Conservation (phyloP, 2,888 invertebrate genomes). For the Parascotia fuliginaria region DNA sequence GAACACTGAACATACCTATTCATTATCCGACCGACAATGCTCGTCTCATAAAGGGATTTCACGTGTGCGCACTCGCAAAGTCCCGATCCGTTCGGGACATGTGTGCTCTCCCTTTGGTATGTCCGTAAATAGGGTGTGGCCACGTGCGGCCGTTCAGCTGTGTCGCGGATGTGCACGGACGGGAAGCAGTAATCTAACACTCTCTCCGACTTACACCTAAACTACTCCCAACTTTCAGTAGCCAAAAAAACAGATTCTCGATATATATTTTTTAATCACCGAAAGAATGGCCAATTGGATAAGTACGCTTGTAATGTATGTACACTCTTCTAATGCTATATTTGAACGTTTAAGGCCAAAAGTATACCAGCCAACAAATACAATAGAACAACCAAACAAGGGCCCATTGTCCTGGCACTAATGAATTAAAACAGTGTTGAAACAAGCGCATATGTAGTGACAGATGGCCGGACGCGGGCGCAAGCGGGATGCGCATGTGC, state of each 20-base stretch:
- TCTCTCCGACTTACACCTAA: constrained; percentile 64
- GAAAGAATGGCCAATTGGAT: background rate
- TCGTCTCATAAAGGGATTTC: constrained; percentile 84
- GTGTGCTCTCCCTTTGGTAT: constrained; percentile 82
- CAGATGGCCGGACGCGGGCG: constrained; percentile 81
- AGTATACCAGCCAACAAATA: constrained; percentile 12
- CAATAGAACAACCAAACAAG: constrained; percentile 64
- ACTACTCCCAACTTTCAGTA: constrained; percentile 39
- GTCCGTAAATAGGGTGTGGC: constrained; percentile 85
- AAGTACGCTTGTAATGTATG: background rate
- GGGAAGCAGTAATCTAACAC: constrained; percentile 83
- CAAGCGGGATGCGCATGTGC: constrained; percentile 72
- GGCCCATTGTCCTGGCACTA: constrained; percentile 71
- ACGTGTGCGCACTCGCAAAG: constrained; percentile 83
- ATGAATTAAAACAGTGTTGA: constrained; percentile 82
- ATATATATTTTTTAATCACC: background rate
- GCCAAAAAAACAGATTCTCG: background rate
- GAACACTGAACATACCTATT: constrained; percentile 77
- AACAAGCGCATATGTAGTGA: constrained; percentile 79
- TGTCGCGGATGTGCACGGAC: constrained; percentile 82
- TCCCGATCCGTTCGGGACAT: constrained; percentile 85
- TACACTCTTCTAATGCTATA: background rate
- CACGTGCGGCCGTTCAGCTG: constrained; percentile 85
- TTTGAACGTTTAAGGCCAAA: background rate
- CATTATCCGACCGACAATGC: constrained; percentile 82